Evolutionary conservation across 2,797 vertebrate genomes (phyloP), one percentile per base, ranked within the genome.

Genomic region (Sebastes wilsoni): DNA sequence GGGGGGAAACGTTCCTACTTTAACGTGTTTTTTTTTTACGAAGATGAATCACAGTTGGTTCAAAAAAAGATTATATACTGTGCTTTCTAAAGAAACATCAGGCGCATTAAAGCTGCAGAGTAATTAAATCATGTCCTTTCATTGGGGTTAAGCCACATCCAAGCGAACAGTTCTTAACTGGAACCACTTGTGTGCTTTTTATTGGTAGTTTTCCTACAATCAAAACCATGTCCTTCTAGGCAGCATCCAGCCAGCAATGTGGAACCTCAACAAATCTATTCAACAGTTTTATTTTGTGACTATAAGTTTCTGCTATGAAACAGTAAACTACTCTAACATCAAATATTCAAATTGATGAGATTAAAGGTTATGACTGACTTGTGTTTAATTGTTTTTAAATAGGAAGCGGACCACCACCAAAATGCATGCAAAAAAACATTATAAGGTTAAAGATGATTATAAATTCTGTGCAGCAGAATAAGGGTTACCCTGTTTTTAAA

Each of bases 91-190:
- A 94, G 94, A 93, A 94, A 95, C 95, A 95, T 91, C 91, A 94
- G 92, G 91, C 92, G 79, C 94, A 94, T 95, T 95, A 95, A 96
- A 95, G 92, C 89, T 91, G 90, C 91, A 95, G 93, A 94, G 94
- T 95, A 95, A 96, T 96, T 94, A 96, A 96, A 95, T 96, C 93
- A 95, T 94, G 95, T 95, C 94, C 94, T 96, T 93, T 95, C 93
- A 94, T 95, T 95, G 95, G 90, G 94, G 95, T 94, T 93, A 90
- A 87, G 89, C 95, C 95, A 96, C 95, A 96, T 95, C 90, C 90
- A 94, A 96, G 93, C 78, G 66, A 94, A 89, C 79, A 82, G 91
- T 91, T 92, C 92, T 90, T 95, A 95, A 96, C 94, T 95, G 84
- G 91, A 96, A 94, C 95, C 95, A 94, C 94, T 95, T 93, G 94